Evolutionary conservation across 2,888 invertebrate species (phyloP).

Genomic region (Phlogophora meticulosa): DNA sequence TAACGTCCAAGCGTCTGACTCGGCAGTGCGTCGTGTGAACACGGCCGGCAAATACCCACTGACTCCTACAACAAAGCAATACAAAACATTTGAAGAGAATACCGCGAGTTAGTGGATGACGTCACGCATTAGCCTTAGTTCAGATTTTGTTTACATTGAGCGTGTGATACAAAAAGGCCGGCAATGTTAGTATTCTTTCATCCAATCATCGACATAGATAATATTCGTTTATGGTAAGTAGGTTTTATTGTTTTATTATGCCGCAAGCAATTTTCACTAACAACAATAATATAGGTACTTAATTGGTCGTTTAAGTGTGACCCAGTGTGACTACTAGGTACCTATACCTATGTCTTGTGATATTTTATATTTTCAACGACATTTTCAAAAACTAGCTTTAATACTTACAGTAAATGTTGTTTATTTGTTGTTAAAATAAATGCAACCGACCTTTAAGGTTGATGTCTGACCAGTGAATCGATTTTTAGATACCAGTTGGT

Average conservation of each 20-base stretch:
- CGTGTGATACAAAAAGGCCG: not conserved
- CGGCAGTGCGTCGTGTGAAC: slow-evolving; percentile 95
- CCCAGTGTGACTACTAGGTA: not conserved
- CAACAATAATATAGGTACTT: not conserved
- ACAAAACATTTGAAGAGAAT: slow-evolving; percentile 3
- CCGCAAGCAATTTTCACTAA: not conserved
- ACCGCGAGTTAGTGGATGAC: slow-evolving; percentile 9
- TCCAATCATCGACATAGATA: not conserved
- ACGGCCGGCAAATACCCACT: slow-evolving; percentile 95
- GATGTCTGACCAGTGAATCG: slow-evolving; percentile 10
- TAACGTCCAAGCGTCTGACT: slow-evolving; percentile 97
- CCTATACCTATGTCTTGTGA: not conserved
- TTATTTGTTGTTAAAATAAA: slow-evolving; percentile 11
- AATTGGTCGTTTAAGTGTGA: not conserved
- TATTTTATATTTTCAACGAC: no score
- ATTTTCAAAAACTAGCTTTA: not conserved
- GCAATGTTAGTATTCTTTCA: not conserved
- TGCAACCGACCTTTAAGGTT: not conserved
- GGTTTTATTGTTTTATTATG: not conserved
- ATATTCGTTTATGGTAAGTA: not conserved
- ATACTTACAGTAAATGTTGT: slow-evolving; percentile 23
- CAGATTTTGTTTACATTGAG: slow-evolving; percentile 11
- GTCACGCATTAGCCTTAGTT: not conserved
- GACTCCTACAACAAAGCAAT: slow-evolving; percentile 88
- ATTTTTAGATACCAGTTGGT: not conserved